Percentiles rank a stretch among this genome's conserved stretches.
These are phyloP conservation scores for Heteromormyrus szaboi DNA, from an alignment of 2,797 vertebrate genomes.

Conservation along the genomic window DNA sequence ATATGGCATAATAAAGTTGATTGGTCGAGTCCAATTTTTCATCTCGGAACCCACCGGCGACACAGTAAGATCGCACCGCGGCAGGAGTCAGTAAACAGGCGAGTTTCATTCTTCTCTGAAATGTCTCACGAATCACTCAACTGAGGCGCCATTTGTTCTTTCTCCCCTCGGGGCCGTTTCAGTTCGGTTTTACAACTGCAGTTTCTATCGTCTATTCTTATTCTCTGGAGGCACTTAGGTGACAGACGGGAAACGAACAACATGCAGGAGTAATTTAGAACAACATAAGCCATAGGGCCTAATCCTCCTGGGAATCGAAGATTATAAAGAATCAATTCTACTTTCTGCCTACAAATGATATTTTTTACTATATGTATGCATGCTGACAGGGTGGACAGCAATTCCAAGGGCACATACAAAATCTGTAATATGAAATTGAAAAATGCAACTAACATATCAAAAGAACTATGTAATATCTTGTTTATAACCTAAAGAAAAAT, in stretches of 20 bases:
- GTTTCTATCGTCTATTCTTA: neutral
- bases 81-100: neutral
- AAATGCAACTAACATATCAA: neutral
- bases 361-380: neutral
- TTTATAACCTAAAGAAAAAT: neutral
- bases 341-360: neutral
- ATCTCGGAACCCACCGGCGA: neutral
- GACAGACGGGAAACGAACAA: neutral
- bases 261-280: neutral
- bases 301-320: neutral
- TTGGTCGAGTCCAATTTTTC: neutral
- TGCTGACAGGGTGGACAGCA: neutral
- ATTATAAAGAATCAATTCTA: neutral
- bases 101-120: neutral
- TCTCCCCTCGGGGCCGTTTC: neutral
- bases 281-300: neutral
- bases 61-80: neutral
- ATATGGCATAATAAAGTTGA: neutral
- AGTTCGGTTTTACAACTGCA: neutral
- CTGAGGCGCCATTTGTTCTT: neutral
- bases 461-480: neutral
- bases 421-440: neutral
- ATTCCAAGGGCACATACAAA: neutral
- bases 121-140: neutral
- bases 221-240: neutral